Conservation (phyloP, 2,888 invertebrate species). For the Drosophila sordidapex region DNA sequence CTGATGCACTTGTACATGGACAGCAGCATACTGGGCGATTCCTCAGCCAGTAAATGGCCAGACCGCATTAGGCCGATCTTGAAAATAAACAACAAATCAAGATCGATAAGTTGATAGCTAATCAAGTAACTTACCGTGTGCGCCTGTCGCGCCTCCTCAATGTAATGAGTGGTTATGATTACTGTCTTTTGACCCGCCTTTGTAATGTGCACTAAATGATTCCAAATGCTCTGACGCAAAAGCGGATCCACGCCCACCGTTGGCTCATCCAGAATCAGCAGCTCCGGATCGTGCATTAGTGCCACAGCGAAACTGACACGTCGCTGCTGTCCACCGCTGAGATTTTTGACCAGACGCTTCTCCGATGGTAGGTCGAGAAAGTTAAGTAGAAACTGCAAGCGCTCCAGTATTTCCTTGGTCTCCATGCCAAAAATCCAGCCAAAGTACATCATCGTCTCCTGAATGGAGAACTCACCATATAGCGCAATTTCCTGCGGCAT, state of each 20-base stretch:
- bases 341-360: constrained; percentile 91
- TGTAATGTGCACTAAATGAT: constrained; percentile 95
- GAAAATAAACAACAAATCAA: constrained; percentile 24
- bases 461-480: constrained; percentile 96
- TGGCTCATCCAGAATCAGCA: constrained; percentile 96
- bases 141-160: constrained; percentile 96
- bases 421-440: constrained; percentile 98
- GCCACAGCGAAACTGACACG: constrained; percentile 96
- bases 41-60: constrained; percentile 95
- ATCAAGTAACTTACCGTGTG: constrained; percentile 89
- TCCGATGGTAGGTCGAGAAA: constrained; percentile 96
- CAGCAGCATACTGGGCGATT: constrained; percentile 93
- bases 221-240: constrained; percentile 96
- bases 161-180: constrained; percentile 96
- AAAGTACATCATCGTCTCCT: constrained; percentile 98
- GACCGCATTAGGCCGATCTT: constrained; percentile 98
- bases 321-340: constrained; percentile 96
- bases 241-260: constrained; percentile 97
- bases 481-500: constrained; percentile 98
- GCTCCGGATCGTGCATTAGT: constrained; percentile 95
- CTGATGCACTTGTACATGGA: constrained; percentile 93
- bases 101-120: neutral
- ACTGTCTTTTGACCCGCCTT: constrained; percentile 96
- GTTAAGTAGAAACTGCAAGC: constrained; percentile 93
- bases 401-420: constrained; percentile 91